Base-by-base conservation (phyloP, 1,140 invertebrate genomes). In the Triops cancriformis region DNA sequence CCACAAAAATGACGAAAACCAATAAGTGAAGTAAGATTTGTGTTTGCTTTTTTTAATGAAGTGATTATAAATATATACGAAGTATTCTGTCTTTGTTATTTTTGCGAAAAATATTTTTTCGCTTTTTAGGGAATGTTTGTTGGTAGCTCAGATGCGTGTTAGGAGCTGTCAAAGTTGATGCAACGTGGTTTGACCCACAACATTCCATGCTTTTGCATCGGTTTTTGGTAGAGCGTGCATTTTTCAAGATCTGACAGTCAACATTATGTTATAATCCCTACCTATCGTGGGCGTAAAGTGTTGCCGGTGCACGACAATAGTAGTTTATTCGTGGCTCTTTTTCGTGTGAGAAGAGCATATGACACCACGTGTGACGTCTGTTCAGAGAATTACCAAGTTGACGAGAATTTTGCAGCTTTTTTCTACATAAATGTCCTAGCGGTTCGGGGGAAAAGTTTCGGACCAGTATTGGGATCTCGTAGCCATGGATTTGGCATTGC, bases 401-500 rank as follows among this genome's bases (percentile, higher is more conserved):
- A 18, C 23, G 23, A 9, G 1, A 64, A 64, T n/a, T 64, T 23
- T 23, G 51, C 14, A 64, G 51, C 51, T 64, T 23, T 64, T 18
- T 6, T 18, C 2, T 37, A n/a, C 23, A 23, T 64, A 64, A 64
- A 64, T 64, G 51, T 18, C 51, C 11, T 64, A 64, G 51, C 51
- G 6, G 14, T 64, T 1, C 18, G 14, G 4, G 23, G 0, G 23
- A 14, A 12, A 64, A 64, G 5, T 23, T 18, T 18, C 18, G 51
- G 1, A n/a, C 18, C 23, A 64, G 18, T 64, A 18, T 64, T 18
- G 51, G 51, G 23, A 23, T 64, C 51, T 23, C 23, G 45, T 12
- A 73, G n/a, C 31, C 14, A 77, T 77, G 76, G 76, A 77, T 64
- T 64, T 77, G 43, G 51, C 64, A 73, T 31, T 77, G 31, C 76